These are phyloP conservation scores for Mycteria americana DNA, from an alignment of 2,797 vertebrate genomes.

Conservation along the genomic window DNA sequence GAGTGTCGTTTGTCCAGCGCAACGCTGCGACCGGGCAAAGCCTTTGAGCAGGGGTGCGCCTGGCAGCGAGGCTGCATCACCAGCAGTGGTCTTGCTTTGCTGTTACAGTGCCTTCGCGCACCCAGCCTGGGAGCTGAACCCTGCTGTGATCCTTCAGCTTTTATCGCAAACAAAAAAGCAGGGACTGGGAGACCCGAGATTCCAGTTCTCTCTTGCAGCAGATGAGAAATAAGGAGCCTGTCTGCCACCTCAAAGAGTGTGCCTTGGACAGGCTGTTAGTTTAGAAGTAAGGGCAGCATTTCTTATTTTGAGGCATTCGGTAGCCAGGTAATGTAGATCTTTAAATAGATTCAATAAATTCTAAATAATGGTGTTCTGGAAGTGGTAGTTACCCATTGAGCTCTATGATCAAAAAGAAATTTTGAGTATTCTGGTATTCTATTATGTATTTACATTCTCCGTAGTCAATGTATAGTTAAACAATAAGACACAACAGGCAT, in stretches of 20 bases:
- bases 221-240: neutral
- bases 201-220: neutral
- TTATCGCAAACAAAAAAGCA: rapidly evolving
- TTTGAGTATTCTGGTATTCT: neutral
- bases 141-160: neutral
- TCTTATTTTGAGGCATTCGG: neutral
- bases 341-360: neutral
- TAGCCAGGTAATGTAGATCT: neutral
- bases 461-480: neutral
- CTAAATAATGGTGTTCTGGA: neutral
- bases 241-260: neutral
- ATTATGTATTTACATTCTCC: neutral
- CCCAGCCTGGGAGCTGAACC: rapidly evolving
- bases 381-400: neutral
- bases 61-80: too few relatives aligned
- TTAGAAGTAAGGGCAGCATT: neutral
- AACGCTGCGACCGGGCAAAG: rapidly evolving
- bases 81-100: neutral
- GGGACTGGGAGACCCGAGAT: neutral
- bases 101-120: rapidly evolving
- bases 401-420: neutral
- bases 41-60: rapidly evolving
- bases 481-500: neutral
- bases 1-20: neutral
- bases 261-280: rapidly evolving